phyloP scores from a whole-genome alignment of 2,888 invertebrate genomes.

The Agapostemon virescens region DNA sequence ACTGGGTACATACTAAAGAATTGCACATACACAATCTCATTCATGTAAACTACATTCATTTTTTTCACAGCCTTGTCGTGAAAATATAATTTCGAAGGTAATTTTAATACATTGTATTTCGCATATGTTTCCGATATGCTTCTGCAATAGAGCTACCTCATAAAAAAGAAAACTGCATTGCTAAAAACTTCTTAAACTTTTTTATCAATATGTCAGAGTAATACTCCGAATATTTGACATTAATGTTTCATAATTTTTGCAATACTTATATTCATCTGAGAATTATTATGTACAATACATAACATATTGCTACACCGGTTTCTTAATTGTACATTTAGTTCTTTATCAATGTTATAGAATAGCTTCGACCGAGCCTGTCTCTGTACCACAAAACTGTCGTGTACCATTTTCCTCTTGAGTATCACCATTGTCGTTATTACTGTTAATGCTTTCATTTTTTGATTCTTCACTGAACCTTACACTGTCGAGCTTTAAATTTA shows the following conservation, averaged over 20 bases:
- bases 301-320: slow-evolving; percentile 9
- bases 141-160: slow-evolving; percentile 30
- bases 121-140: slow-evolving; percentile 41
- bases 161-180: slow-evolving; percentile 36
- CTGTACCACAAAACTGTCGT: neutral
- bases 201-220: slow-evolving; percentile 32
- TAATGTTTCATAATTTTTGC: slow-evolving; percentile 32
- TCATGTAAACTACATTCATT: slow-evolving; percentile 45
- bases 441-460: slow-evolving; percentile 27
- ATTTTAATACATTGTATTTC: slow-evolving; percentile 37
- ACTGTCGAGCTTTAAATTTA: slow-evolving; percentile 52
- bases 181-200: slow-evolving; percentile 32
- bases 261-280: slow-evolving; percentile 53
- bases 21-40: slow-evolving; percentile 67
- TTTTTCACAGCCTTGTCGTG: slow-evolving; percentile 71
- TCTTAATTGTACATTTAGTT: slow-evolving; percentile 25
- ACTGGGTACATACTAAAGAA: slow-evolving; percentile 63
- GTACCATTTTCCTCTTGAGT: slow-evolving; percentile 8
- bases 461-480: slow-evolving; percentile 55
- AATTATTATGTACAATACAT: slow-evolving; percentile 47
- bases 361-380: slow-evolving; percentile 15
- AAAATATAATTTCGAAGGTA: slow-evolving; percentile 62
- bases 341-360: slow-evolving; percentile 51
- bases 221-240: slow-evolving; percentile 37
- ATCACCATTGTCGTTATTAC: slow-evolving; percentile 5